Percentiles rank a stretch among this genome's conserved stretches.
Conservation (phyloP, 2,888 invertebrate genomes). For the Lycocerus yunnanus region DNA sequence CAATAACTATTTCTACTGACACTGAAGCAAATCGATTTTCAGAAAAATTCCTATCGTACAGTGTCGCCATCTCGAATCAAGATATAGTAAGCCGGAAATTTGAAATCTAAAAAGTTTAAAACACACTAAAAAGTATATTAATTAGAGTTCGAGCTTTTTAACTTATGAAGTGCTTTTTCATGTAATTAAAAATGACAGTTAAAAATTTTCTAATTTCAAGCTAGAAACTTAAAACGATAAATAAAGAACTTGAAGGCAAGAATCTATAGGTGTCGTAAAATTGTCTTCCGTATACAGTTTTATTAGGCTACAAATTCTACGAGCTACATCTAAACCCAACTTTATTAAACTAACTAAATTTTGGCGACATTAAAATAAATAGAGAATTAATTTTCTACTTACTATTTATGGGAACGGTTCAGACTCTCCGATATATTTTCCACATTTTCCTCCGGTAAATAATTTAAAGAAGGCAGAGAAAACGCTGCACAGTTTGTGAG, state of each 20-base stretch:
- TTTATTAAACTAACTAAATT: background rate
- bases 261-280: conserved; percentile 17
- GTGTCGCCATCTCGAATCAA: background rate
- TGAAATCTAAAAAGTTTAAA: background rate
- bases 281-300: conserved; percentile 5
- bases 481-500: conserved; percentile 44
- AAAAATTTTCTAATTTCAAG: background rate
- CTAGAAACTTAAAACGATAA: conserved; percentile 4
- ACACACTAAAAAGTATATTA: background rate
- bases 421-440: conserved; percentile 37
- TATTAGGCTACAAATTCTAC: background rate
- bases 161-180: background rate
- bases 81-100: background rate
- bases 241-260: conserved; percentile 5
- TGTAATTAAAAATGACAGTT: background rate
- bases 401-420: conserved; percentile 39
- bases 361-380: background rate
- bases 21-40: background rate
- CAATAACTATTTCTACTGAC: background rate
- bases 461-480: conserved; percentile 46
- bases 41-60: background rate
- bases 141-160: background rate
- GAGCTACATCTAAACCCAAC: background rate
- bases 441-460: conserved; percentile 44
- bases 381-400: conserved; percentile 33